These are phyloP conservation scores for Meteorus cinctellus DNA, from an alignment of 2,888 invertebrate genomes.

Conservation along the genomic window DNA sequence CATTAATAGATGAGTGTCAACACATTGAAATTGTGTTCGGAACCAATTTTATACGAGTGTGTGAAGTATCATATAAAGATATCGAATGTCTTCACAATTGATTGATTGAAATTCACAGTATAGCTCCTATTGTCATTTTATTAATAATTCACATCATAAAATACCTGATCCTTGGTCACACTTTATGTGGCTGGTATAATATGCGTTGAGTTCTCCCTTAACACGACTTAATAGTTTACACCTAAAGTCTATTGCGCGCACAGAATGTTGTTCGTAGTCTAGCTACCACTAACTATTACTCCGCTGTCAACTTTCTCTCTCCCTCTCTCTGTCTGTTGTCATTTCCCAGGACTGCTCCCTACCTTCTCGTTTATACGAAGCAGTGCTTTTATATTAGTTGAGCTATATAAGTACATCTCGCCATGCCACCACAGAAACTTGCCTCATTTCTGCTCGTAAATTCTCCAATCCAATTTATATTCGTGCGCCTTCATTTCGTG, in stretches of 20 bases:
- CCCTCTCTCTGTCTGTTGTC: conserved; percentile 20
- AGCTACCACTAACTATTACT: not conserved
- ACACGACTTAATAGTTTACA: conserved; percentile 22
- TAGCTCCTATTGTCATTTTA: not conserved
- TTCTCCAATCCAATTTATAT: conserved; percentile 40
- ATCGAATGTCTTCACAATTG: too few relatives aligned
- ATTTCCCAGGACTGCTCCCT: not conserved
- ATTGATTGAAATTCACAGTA: too few relatives aligned
- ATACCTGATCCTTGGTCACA: not conserved
- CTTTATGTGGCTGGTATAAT: not conserved
- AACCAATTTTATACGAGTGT: too few relatives aligned
- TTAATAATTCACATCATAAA: not conserved
- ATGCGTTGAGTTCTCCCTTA: not conserved
- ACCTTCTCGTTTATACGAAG: conserved; percentile 44
- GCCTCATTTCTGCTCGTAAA: conserved; percentile 53
- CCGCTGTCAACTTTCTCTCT: not conserved
- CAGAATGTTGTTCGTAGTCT: not conserved
- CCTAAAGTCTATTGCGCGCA: not conserved
- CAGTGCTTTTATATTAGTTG: conserved; percentile 38
- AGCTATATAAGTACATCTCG: conserved; percentile 34
- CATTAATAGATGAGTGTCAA: too few relatives aligned
- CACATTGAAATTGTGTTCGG: too few relatives aligned
- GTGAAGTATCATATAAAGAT: too few relatives aligned
- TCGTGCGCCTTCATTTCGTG: conserved; percentile 32
- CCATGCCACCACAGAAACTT: conserved; percentile 46